phyloP scores from a whole-genome alignment of 2,113 vertebrate species.

The Rhadina sibilatrix region DNA sequence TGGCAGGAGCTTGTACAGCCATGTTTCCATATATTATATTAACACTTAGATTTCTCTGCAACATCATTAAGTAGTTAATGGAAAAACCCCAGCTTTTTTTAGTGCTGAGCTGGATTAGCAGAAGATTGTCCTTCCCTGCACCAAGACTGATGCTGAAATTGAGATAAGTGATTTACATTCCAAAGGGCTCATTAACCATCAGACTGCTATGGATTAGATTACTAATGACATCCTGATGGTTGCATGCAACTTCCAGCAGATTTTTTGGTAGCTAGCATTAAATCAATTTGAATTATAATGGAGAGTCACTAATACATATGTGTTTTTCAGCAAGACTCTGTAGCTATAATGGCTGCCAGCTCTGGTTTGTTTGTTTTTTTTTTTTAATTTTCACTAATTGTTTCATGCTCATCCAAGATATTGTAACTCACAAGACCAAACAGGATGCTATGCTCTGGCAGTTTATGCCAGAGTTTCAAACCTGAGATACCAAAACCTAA shows the following conservation, averaged over 20 bases:
- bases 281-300: conserved; percentile 11
- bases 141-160: conserved; percentile 5
- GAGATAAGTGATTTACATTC: conserved; percentile 13
- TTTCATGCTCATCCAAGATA: background rate
- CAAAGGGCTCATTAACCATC: background rate
- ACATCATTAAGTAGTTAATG: background rate
- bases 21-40: background rate
- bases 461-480: background rate
- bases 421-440: background rate
- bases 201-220: background rate
- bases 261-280: background rate
- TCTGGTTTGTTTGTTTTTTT: background rate
- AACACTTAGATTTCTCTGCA: background rate
- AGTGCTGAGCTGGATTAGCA: background rate
- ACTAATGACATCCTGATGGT: conserved; percentile 10
- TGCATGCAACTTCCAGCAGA: background rate
- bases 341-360: background rate
- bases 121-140: background rate
- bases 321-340: background rate
- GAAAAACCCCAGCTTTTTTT: background rate
- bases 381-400: background rate
- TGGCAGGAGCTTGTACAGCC: background rate
- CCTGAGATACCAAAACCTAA: background rate
- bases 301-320: background rate
- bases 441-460: background rate